Conservation (phyloP, 2,888 invertebrate genomes). For the Nasonia oneida region DNA sequence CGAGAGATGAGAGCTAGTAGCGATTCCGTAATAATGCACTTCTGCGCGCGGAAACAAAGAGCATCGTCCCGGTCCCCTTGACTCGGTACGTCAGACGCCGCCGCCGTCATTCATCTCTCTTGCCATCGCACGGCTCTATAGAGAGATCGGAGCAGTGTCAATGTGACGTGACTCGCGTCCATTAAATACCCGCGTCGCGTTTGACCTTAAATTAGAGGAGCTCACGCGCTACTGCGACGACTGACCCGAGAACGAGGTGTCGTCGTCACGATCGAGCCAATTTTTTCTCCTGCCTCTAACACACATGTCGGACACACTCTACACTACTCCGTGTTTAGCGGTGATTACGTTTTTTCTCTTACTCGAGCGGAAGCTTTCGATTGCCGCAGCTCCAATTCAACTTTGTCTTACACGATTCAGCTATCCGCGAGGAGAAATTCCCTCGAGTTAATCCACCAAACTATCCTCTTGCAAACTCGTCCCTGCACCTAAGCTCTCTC, state of each 20-base stretch:
- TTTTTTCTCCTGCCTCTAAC: not conserved
- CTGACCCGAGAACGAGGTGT: conserved; percentile 38
- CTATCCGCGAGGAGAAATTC: no score
- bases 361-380: not conserved
- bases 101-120: not conserved
- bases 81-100: not conserved
- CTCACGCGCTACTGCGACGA: conserved; percentile 21
- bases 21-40: no score
- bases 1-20: not conserved
- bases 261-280: conserved; percentile 16
- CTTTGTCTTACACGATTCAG: no score
- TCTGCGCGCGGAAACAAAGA: no score
- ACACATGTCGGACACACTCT: not conserved
- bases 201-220: conserved; percentile 71
- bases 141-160: conserved; percentile 66
- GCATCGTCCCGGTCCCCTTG: no score
- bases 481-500: not conserved
- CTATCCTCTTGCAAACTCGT: not conserved
- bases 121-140: not conserved
- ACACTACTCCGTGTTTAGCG: not conserved
- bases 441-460: no score
- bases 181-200: conserved; percentile 61
- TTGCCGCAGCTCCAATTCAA: not conserved
- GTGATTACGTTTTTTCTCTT: not conserved
- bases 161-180: conserved; percentile 67